Evolutionary conservation across 2,888 invertebrate genomes (phyloP).

Genomic region (Meiosimyza platycephala): DNA sequence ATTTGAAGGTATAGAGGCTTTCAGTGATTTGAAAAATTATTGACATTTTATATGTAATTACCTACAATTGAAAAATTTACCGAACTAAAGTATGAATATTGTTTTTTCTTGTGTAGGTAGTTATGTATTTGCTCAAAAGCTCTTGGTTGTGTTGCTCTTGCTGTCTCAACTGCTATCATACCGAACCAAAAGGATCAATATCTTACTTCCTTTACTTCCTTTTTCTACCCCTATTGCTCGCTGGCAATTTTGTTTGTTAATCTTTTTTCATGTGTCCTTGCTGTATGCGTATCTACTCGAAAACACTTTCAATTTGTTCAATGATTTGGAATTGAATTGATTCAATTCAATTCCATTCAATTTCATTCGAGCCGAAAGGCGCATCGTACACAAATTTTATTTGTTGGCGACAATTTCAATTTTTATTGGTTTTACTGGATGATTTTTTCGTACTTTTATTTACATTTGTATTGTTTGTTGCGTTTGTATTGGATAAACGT

Average conservation of each 20-base stretch:
- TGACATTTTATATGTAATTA: too few species aligned
- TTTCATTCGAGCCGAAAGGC: slow-evolving; percentile 56
- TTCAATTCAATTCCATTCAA: slow-evolving; percentile 54
- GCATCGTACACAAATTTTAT: slow-evolving; percentile 33
- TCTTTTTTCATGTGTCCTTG: neutral
- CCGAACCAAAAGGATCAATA: slow-evolving; percentile 9
- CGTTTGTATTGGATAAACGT: slow-evolving; percentile 13
- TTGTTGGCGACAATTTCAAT: slow-evolving; percentile 55
- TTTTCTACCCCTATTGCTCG: neutral
- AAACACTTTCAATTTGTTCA: slow-evolving; percentile 62
- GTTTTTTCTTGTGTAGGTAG: neutral
- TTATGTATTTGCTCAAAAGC: neutral
- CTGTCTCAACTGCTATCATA: slow-evolving; percentile 15
- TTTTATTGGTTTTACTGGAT: slow-evolving; percentile 54
- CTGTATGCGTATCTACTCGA: slow-evolving; percentile 39
- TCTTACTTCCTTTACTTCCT: slow-evolving; percentile 1
- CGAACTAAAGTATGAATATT: neutral
- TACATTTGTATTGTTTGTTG: neutral
- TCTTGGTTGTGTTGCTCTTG: slow-evolving; percentile 8
- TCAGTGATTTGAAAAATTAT: too few species aligned
- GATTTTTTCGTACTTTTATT: slow-evolving; percentile 4
- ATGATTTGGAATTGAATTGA: slow-evolving; percentile 59
- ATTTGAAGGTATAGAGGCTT: too few species aligned
- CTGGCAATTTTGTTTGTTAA: slow-evolving; percentile 3
- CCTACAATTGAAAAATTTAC: too few species aligned